Evolutionary conservation across 2,797 vertebrate species (phyloP).

Genomic region (Amniataba percoides): DNA sequence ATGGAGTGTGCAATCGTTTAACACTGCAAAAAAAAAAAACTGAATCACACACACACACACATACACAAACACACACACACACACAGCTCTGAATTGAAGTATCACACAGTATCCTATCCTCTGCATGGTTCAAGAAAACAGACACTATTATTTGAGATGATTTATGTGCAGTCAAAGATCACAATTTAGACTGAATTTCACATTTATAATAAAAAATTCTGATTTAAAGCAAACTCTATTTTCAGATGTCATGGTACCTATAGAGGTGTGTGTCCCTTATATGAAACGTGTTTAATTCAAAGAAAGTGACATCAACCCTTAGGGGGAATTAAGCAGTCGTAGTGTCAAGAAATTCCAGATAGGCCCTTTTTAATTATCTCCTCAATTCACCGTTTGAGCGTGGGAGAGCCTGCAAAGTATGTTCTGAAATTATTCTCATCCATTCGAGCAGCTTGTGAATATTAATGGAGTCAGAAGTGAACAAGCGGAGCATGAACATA

Average conservation of each 20-base stretch:
- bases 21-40: not conserved
- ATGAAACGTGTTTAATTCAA: not conserved
- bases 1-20: not conserved
- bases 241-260: not conserved
- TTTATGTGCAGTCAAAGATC: not conserved
- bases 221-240: not conserved
- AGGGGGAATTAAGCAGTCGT: not conserved
- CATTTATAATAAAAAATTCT: not conserved
- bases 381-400: conserved; percentile 24
- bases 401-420: conserved; percentile 11
- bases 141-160: not conserved
- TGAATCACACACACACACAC: conserved; percentile 15
- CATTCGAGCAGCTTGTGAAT: conserved; percentile 46
- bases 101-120: not conserved
- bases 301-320: not conserved
- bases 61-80: conserved; percentile 18
- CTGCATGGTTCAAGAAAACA: conserved; percentile 3
- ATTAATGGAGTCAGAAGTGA: conserved; percentile 43
- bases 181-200: not conserved
- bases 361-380: conserved; percentile 33
- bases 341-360: conserved; percentile 1
- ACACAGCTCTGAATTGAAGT: not conserved
- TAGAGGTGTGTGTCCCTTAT: not conserved
- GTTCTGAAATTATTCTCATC: conserved; percentile 33
- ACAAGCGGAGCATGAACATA: conserved; percentile 28